A percentile compares a stretch with the other conserved stretches of the same genome.
phyloP scores from a whole-genome alignment of 2,113 vertebrate species.

The Catagonus wagneri region DNA sequence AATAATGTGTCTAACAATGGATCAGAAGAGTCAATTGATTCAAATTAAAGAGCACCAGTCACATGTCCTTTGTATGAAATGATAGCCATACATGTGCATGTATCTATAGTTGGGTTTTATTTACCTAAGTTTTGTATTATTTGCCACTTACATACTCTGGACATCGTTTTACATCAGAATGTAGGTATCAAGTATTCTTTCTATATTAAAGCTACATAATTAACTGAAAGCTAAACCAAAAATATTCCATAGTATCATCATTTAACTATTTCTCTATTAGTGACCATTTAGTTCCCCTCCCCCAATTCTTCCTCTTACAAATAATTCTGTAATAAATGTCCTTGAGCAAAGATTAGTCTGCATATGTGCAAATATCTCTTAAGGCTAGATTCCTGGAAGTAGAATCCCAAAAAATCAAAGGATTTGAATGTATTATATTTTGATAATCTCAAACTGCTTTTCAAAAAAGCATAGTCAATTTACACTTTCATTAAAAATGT shows the following conservation, averaged over 20 bases:
- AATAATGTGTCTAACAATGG: no score
- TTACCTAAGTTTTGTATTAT: background rate
- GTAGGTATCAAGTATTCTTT: background rate
- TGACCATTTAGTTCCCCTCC: background rate
- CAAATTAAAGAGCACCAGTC: background rate
- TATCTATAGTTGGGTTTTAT: background rate
- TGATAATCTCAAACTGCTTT: constrained; percentile 8
- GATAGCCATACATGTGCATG: background rate
- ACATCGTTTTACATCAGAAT: background rate
- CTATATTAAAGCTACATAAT: constrained; percentile 18
- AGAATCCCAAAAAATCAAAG: background rate
- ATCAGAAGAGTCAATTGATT: background rate
- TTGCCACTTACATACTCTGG: background rate
- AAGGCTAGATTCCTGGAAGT: background rate
- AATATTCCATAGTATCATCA: background rate
- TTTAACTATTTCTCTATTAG: background rate
- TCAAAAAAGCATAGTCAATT: background rate
- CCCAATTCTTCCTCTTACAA: background rate
- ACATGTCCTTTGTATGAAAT: background rate
- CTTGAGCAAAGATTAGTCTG: background rate
- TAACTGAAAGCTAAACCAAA: background rate
- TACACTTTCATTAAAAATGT: background rate
- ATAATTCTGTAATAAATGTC: background rate
- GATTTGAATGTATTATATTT: background rate
- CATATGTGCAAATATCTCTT: background rate